Conservation (phyloP, 2,797 vertebrate genomes). For the Champsocephalus esox region DNA sequence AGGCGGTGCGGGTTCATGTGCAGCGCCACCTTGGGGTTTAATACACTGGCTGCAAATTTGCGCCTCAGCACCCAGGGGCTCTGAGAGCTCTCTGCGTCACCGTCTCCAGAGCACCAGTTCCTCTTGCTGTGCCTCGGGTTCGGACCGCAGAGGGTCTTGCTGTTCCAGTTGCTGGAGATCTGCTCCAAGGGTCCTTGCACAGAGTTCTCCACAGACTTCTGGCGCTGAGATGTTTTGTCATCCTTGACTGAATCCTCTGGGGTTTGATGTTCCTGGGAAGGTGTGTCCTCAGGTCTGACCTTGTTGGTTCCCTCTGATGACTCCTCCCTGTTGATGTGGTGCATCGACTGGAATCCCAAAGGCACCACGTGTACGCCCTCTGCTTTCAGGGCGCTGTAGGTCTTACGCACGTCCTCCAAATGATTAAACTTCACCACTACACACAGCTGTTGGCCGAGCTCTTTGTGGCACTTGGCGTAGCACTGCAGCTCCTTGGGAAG, state of each 20-base stretch:
- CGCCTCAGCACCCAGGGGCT: slow-evolving; percentile 73
- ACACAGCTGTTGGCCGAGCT: slow-evolving; percentile 82
- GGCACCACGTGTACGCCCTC: slow-evolving; percentile 75
- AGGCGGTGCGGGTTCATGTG: neutral
- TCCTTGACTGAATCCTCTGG: slow-evolving; percentile 56
- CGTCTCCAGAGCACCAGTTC: slow-evolving; percentile 54
- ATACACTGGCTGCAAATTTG: slow-evolving; percentile 54
- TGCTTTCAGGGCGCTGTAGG: slow-evolving; percentile 70
- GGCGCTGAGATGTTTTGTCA: slow-evolving; percentile 22
- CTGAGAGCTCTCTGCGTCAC: slow-evolving; percentile 25
- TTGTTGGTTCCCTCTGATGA: slow-evolving; percentile 45
- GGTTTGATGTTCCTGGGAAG: slow-evolving; percentile 25
- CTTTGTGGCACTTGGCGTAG: slow-evolving; percentile 73
- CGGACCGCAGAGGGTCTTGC: slow-evolving; percentile 23
- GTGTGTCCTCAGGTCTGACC: neutral
- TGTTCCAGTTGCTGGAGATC: slow-evolving; percentile 19
- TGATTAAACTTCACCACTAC: slow-evolving; percentile 86
- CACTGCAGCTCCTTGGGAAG: slow-evolving; percentile 81
- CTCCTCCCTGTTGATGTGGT: slow-evolving; percentile 15
- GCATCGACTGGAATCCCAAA: slow-evolving; percentile 77
- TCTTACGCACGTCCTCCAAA: slow-evolving; percentile 79
- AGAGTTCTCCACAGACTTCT: neutral
- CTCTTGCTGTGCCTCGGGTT: slow-evolving; percentile 22
- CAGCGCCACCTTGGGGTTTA: slow-evolving; percentile 23
- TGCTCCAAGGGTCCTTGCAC: slow-evolving; percentile 5